Conservation (phyloP, 2,888 invertebrate species). For the Argyra leucocephala region DNA sequence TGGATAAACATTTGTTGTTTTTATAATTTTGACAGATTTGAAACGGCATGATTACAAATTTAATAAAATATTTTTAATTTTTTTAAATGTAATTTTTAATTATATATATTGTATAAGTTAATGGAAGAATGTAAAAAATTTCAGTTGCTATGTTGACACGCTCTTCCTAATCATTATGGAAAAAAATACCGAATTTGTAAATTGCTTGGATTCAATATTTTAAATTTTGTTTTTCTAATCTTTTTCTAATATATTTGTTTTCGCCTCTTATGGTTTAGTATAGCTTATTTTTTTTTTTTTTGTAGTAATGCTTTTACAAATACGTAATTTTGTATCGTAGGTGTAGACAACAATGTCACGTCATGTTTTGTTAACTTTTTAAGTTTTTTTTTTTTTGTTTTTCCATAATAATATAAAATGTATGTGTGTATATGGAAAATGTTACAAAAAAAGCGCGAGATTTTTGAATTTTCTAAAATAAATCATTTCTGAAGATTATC, state of each 20-base stretch:
- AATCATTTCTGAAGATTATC: background rate
- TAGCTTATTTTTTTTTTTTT: background rate
- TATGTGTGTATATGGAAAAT: background rate
- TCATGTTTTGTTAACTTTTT: background rate
- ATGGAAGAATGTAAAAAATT: too few species aligned
- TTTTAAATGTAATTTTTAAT: too few species aligned
- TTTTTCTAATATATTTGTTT: background rate
- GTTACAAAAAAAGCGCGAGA: background rate
- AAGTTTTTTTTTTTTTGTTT: background rate
- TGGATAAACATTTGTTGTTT: too few species aligned
- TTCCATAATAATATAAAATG: background rate
- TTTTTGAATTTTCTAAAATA: background rate
- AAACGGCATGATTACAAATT: too few species aligned
- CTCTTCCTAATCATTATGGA: too few species aligned
- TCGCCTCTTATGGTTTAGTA: background rate
- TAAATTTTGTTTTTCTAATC: too few species aligned
- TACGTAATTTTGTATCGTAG: background rate
- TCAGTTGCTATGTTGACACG: too few species aligned
- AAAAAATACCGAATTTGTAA: too few species aligned
- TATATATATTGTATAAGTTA: too few species aligned
- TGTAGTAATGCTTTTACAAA: background rate
- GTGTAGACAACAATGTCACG: slow-evolving; percentile 4
- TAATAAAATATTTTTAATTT: too few species aligned
- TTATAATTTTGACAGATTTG: too few species aligned
- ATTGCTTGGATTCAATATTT: too few species aligned